A percentile compares a stretch with the other conserved stretches of the same genome.
Evolutionary conservation across 2,888 invertebrate genomes (phyloP).

Genomic region (Cybosia mesomella): DNA sequence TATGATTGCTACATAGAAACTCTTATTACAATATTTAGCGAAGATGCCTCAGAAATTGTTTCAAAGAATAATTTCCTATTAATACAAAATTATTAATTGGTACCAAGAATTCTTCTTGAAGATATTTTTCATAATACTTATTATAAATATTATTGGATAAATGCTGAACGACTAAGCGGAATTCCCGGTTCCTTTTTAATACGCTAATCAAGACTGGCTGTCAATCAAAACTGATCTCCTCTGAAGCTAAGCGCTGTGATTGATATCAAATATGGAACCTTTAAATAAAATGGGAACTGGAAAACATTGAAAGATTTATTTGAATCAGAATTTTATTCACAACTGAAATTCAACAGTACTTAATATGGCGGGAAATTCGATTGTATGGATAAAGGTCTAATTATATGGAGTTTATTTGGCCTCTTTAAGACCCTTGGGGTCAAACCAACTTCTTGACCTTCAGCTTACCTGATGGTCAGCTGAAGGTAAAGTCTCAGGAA

Average conservation of each 20-base stretch:
- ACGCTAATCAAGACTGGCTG: slow-evolving; percentile 11
- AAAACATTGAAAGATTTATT: background rate
- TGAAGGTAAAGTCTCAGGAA: no score
- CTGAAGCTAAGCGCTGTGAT: slow-evolving; percentile 18
- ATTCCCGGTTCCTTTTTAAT: background rate
- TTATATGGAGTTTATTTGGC: no score
- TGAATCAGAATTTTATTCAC: background rate
- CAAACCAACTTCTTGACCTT: no score
- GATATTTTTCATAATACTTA: background rate
- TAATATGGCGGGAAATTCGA: background rate
- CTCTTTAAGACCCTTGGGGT: no score
- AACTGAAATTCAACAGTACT: background rate
- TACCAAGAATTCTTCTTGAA: background rate
- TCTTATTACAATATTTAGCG: background rate
- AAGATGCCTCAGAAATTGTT: slow-evolving; percentile 6
- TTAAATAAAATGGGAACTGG: slow-evolving; percentile 1
- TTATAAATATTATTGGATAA: background rate
- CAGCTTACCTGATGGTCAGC: no score
- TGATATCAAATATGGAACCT: slow-evolving; percentile 11
- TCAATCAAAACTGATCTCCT: slow-evolving; percentile 24
- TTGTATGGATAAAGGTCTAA: no score
- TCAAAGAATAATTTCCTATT: background rate
- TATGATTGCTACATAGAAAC: background rate
- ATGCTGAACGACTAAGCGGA: background rate
- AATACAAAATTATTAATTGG: background rate